Base-by-base conservation (phyloP, 2,113 vertebrate species). In the Thunnus thynnus region DNA sequence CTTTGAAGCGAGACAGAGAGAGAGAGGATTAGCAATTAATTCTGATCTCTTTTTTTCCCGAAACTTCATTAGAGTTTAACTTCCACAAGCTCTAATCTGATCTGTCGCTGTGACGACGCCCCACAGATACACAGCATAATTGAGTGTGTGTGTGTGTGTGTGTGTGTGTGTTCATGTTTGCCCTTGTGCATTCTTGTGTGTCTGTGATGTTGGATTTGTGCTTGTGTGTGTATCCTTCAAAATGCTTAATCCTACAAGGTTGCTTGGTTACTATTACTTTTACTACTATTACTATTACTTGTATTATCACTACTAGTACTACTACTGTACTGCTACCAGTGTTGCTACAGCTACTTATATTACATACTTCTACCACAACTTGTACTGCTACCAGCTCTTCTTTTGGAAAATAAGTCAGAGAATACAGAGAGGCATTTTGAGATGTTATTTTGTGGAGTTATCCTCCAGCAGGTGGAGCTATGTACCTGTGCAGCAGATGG, bases 381-480 rank as follows among this genome's bases (percentile, higher is more conserved):
- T 30, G 14, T 25, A 5, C 11, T 16, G 13, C 9, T 41, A 41
- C 36, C 36, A 9, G 36, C 36, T 41, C 36, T 9, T 9, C 9
- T 9, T 7, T 41, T 41, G 36, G 36, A 41, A 63, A 32, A 70
- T 17, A 9, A 47, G 13, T 54, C 16, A 36, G 16, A 12, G 62
- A 20, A 3, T 32, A 47, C 30, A 60, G 9, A 1, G 10, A 46
- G 5, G 2, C 9, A 16, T 41, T 44, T 30, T 25, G 1, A 27
- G 44, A 18, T 66, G 18, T 14, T 16, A 2, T 20, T 9, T 27
- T 66, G 70, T n/a, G 11, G 20, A 3, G 12, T 27, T 2, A 1
- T 30, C 47, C 50, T 74, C 90, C 92, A 91, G 86, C 78, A 93
- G 89, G 68, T 76, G 92, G 92, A 41, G 90, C 90, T 71, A 5